Conservation (phyloP, 2,888 invertebrate species). For the Scaptomyza caliginosa region DNA sequence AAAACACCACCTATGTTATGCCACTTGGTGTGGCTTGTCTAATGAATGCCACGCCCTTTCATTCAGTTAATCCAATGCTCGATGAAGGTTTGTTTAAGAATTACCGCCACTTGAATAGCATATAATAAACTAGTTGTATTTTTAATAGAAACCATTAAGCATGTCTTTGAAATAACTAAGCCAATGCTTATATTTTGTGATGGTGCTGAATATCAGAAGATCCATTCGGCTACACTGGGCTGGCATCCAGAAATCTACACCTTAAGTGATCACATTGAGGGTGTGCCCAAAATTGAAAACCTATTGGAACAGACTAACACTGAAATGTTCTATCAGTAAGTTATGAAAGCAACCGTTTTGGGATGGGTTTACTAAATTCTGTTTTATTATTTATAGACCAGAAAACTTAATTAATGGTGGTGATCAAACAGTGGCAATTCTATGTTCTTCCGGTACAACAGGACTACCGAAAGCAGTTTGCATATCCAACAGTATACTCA, state of each 20-base stretch:
- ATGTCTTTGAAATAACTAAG: conserved; percentile 61
- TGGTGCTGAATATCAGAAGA: conserved; percentile 54
- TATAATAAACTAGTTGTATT: not conserved
- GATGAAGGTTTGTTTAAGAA: conserved; percentile 52
- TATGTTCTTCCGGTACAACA: conserved; percentile 78
- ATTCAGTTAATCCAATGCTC: conserved; percentile 66
- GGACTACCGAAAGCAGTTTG: conserved; percentile 77
- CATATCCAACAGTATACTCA: conserved; percentile 58
- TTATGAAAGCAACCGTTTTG: not conserved
- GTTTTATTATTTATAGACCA: conserved; percentile 37
- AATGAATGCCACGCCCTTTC: conserved; percentile 69
- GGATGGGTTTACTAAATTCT: not conserved
- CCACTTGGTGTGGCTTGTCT: conserved; percentile 74
- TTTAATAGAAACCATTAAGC: conserved; percentile 44
- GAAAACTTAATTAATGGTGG: conserved; percentile 53
- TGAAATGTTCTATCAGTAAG: conserved; percentile 59
- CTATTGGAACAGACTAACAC: conserved; percentile 55
- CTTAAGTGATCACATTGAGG: conserved; percentile 44
- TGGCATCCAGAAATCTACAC: conserved; percentile 67
- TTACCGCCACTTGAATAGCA: not conserved
- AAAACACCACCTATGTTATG: conserved; percentile 73
- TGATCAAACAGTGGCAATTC: conserved; percentile 66
- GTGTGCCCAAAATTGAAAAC: conserved; percentile 58
- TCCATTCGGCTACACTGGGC: conserved; percentile 42
- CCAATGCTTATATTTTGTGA: conserved; percentile 67